Evolutionary conservation across 2,113 vertebrate genomes (phyloP), one percentile per base, ranked within the genome.

Genomic region (Eurypyga helias): DNA sequence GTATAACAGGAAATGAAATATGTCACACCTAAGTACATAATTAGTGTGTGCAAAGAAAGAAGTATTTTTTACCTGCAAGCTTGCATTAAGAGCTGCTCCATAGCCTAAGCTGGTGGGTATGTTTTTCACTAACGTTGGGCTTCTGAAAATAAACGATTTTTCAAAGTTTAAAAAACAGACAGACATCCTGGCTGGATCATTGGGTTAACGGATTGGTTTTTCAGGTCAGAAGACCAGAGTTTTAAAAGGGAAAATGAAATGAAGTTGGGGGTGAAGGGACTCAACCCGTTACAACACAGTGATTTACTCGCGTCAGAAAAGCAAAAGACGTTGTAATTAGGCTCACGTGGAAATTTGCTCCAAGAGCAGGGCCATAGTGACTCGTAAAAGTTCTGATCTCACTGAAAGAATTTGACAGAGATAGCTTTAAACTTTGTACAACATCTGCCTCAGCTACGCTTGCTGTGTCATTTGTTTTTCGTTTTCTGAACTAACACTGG

Each of bases 121-220:
- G 96, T 99, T 99, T 99, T 99, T 99, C 96, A 99, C 99, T 98
- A 99, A 99, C 78, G 99, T 99, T 89, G 99, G 99, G 92, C 99
- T 99, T 98, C 99, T 99, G 98, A 96, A 97, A 98, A 97, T 62
- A 96, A 98, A 98, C 0, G 64, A 96, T 95, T 95, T 96, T 96
- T 96, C 28, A 95, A 93, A 97, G 89, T 97, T 97, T 87, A 96
- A 96, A 95, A 91, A 76, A 77, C 48, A 97, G 88, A 89, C 75
- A 80, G 73, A 62, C 28, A 90, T 76, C 17, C n/a, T 82, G 48
- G 65, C 51, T 82, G 81, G 66, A 58, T 89, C n/a, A 65, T 0
- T 89, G 88, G 43, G 48, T 78, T 95, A 94, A 91, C 34, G 38
- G 29, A 70, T n/a, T 65, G n/a, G 6, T 41, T 78, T 92, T 78